Evolutionary conservation across 2,888 invertebrate species (phyloP).

Genomic region (Epinotia bilunana): DNA sequence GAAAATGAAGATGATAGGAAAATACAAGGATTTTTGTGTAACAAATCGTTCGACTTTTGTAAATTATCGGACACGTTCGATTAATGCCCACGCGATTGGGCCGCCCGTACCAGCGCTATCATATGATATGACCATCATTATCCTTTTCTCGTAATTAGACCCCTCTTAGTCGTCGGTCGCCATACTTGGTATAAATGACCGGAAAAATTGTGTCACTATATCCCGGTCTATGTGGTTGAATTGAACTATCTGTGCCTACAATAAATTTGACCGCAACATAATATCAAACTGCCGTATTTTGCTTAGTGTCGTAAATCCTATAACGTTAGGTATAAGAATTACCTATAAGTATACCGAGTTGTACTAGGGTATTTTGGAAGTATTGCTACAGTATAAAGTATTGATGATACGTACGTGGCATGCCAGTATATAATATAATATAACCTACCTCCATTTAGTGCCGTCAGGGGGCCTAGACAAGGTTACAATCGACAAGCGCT

Average conservation of each 20-base stretch:
- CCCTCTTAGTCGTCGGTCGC: too few species aligned
- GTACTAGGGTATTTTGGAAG: not conserved
- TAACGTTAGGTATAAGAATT: not conserved
- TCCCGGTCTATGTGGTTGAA: too few species aligned
- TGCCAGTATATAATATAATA: not conserved
- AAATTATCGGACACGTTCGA: not conserved
- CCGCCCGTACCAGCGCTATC: not conserved
- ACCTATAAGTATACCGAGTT: not conserved
- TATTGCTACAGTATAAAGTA: not conserved
- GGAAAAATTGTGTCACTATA: too few species aligned
- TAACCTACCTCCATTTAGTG: not conserved
- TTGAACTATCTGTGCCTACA: too few species aligned
- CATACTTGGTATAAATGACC: too few species aligned
- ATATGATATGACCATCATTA: not conserved
- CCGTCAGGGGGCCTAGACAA: too few species aligned
- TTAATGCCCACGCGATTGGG: not conserved
- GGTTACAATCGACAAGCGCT: too few species aligned
- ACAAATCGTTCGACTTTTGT: not conserved
- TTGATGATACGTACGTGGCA: not conserved
- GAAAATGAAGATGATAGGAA: too few species aligned
- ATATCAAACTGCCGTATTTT: not conserved
- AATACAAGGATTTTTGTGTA: not conserved
- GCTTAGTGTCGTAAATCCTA: not conserved
- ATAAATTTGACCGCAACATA: not conserved
- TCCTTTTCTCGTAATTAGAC: too few species aligned